Percentiles rank a stretch among this genome's conserved stretches.
These are phyloP conservation scores for Venturia canescens DNA, from an alignment of 1,140 invertebrate species.

Conservation along the genomic window DNA sequence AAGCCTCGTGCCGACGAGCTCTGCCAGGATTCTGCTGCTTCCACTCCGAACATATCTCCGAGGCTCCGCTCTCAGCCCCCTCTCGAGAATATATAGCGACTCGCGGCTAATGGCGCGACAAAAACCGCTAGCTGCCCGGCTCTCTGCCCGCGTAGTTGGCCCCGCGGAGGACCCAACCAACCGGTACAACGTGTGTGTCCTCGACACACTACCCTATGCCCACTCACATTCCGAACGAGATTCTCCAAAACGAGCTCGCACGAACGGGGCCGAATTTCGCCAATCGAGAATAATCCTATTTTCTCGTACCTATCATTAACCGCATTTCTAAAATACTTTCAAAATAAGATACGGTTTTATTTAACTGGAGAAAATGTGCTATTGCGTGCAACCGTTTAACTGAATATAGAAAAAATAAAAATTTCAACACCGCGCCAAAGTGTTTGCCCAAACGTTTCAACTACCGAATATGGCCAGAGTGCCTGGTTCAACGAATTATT, in stretches of 20 bases:
- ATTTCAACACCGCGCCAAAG: no score
- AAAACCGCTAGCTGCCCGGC: conserved; percentile 49
- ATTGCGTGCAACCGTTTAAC: no score
- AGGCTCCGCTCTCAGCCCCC: not conserved
- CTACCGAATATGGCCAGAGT: no score
- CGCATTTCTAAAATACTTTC: not conserved
- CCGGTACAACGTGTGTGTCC: conserved; percentile 60
- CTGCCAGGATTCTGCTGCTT: not conserved
- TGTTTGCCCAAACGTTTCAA: no score
- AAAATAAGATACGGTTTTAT: not conserved
- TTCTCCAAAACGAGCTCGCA: conserved; percentile 14
- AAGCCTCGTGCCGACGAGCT: not conserved
- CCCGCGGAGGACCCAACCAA: conserved; percentile 59
- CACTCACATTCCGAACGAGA: conserved; percentile 55
- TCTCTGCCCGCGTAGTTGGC: conserved; percentile 36
- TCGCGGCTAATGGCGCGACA: conserved; percentile 3
- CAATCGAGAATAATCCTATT: not conserved
- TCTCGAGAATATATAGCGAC: not conserved
- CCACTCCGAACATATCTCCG: not conserved
- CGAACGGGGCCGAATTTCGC: not conserved
- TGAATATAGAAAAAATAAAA: no score
- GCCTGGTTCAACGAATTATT: no score
- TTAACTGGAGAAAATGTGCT: no score
- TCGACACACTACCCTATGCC: conserved; percentile 56
- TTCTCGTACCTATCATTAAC: not conserved